phyloP scores from a whole-genome alignment of 2,888 invertebrate species.

The Xanthorhoe designata region DNA sequence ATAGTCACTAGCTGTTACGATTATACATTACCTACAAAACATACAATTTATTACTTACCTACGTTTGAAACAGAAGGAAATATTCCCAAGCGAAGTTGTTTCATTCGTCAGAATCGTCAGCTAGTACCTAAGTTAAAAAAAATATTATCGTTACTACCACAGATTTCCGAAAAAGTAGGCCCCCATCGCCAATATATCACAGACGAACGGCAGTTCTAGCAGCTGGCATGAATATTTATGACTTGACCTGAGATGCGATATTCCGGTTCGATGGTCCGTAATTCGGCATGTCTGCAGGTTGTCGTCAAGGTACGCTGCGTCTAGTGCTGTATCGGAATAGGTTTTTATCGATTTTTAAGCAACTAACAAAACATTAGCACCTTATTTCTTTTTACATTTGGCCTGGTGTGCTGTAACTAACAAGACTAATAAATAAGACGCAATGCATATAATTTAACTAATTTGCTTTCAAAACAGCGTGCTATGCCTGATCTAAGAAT shows the following conservation, averaged over 20 bases:
- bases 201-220: slow-evolving; percentile 20
- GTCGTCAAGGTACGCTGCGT: slow-evolving; percentile 52
- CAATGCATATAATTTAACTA: background rate
- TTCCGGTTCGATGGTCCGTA: slow-evolving; percentile 38
- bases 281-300: slow-evolving; percentile 49
- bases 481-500: background rate
- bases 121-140: background rate
- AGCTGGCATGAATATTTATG: slow-evolving; percentile 41
- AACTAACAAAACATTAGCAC: background rate
- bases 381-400: background rate
- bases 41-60: too few relatives aligned
- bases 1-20: too few relatives aligned
- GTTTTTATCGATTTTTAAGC: slow-evolving; percentile 8
- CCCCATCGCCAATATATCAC: slow-evolving; percentile 30
- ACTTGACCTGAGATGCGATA: slow-evolving; percentile 38
- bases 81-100: background rate
- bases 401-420: background rate
- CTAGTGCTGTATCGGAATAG: slow-evolving; percentile 31
- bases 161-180: background rate
- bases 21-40: too few relatives aligned
- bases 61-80: background rate
- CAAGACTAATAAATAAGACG: background rate
- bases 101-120: background rate
- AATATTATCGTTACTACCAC: background rate
- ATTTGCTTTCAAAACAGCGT: background rate